Conservation (phyloP, 2,888 invertebrate species). For the Cryptosula pallasiana region DNA sequence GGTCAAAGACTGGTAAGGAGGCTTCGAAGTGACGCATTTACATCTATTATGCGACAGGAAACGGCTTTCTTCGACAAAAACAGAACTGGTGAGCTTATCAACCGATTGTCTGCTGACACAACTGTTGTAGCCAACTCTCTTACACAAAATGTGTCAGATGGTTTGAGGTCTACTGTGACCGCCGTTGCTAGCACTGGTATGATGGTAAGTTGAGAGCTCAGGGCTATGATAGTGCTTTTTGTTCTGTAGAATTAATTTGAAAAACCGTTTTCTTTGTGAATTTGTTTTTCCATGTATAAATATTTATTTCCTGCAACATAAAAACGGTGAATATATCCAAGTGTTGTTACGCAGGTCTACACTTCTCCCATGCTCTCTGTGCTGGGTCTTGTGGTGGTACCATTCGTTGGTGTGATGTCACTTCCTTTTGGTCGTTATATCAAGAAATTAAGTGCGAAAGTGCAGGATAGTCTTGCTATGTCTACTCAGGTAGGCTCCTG, state of each 20-base stretch:
- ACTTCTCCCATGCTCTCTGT: conserved; percentile 82
- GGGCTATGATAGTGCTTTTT: no score
- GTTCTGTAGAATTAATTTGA: no score
- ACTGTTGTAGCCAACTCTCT: conserved; percentile 84
- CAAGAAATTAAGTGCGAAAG: conserved; percentile 71
- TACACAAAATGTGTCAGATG: conserved; percentile 90
- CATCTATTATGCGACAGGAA: conserved; percentile 77
- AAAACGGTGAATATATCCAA: no score
- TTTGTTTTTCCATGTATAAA: no score
- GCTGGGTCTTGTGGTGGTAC: conserved; percentile 80
- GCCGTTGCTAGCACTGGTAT: conserved; percentile 81
- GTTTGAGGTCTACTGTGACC: conserved; percentile 79
- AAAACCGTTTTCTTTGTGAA: no score
- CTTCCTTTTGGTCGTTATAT: conserved; percentile 68
- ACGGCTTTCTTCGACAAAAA: conserved; percentile 83
- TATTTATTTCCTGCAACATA: no score
- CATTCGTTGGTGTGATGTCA: conserved; percentile 79
- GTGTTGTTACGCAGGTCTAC: conserved; percentile 66
- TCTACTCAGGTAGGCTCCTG: conserved; percentile 59
- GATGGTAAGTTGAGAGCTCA: conserved; percentile 77
- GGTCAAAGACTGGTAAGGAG: conserved; percentile 82
- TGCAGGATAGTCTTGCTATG: conserved; percentile 62
- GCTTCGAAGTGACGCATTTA: conserved; percentile 71
- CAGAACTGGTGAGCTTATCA: conserved; percentile 86
- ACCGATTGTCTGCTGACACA: conserved; percentile 83